Evolutionary conservation across 2,888 invertebrate species (phyloP), one percentile per base, ranked within the genome.

Genomic region (Synergus itoensis): DNA sequence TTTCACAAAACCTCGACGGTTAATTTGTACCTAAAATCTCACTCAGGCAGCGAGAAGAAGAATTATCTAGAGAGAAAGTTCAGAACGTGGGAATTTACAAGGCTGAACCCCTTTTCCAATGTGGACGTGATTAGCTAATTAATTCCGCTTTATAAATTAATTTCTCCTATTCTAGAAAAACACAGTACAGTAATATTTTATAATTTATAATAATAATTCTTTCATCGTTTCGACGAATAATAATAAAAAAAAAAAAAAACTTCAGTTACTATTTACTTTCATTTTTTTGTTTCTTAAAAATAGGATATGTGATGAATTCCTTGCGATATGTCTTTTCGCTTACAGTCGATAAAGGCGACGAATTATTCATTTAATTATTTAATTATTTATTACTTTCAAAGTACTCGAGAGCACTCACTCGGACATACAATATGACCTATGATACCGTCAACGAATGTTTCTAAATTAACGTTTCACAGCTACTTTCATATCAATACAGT

Each of bases 181-280:
- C 76, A 76, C 76, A 76, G 76, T 62, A 63, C 36, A 60, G 43
- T 40, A 60, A 43, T 76, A 62, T 18, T 60, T 28, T 40, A 69
- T 69, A 45, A 28, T 64, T 67, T 41, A 67, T 67, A 67, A 36
- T 41, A 64, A 64, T 64, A 67, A 76, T 41, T 60, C 75, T 79
- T 75, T 45, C 41, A 14, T 76, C 48, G 21, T 57, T 69, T 75
- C 53, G 16, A 65, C 53, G n/a, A 79, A 75, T 21, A 63, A 77
- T n/a, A n/a, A n/a, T n/a, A 28, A 28, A 21, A 21, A 21, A 21
- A 21, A 21, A 62, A 76, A 60, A 62, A 76, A 76, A 45, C 76
- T 79, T 81, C 60, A 84, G 73, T 77, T 83, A 36, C 53, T 76
- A 41, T 41, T 76, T 79, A 82, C 76, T 77, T 80, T 63, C 18